Evolutionary conservation across 1,140 invertebrate species (phyloP).

Genomic region (Drosophila littoralis): DNA sequence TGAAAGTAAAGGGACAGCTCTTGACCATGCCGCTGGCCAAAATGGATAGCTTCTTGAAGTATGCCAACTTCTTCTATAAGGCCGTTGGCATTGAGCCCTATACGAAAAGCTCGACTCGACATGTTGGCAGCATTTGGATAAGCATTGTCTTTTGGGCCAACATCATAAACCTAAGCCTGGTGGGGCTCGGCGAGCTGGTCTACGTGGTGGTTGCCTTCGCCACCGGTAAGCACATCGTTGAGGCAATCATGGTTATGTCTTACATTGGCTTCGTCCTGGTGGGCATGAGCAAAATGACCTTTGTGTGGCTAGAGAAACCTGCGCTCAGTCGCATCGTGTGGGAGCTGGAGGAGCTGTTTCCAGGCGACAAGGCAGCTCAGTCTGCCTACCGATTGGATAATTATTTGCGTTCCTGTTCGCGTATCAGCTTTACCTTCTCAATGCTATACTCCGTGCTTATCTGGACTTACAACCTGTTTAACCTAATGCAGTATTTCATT

Average conservation of each 20-base stretch:
- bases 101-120: conserved; percentile 2
- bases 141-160: conserved; percentile 57
- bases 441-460: conserved; percentile 68
- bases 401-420: conserved; percentile 49
- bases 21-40: conserved; percentile 7
- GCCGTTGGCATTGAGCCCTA: conserved; percentile 62
- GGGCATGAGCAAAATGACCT: conserved; percentile 66
- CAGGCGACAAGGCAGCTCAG: conserved; percentile 34
- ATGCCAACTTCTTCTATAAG: conserved; percentile 65
- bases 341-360: conserved; percentile 61
- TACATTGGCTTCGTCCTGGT: conserved; percentile 74
- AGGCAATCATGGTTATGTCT: conserved; percentile 66
- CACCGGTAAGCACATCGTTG: conserved; percentile 41
- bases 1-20: background rate
- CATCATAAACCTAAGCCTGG: conserved; percentile 49
- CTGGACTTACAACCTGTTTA: conserved; percentile 76
- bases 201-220: conserved; percentile 50
- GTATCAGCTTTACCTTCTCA: conserved; percentile 60
- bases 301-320: conserved; percentile 58
- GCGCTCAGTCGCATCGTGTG: conserved; percentile 51
- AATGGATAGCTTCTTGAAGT: conserved; percentile 65
- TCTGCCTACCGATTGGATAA: conserved; percentile 38
- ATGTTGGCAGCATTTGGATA: conserved; percentile 1
- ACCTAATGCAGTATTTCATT: conserved; percentile 58
- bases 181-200: conserved; percentile 39